These are phyloP conservation scores for Amblyraja radiata DNA, from an alignment of 2,797 vertebrate genomes.

Conservation along the genomic window DNA sequence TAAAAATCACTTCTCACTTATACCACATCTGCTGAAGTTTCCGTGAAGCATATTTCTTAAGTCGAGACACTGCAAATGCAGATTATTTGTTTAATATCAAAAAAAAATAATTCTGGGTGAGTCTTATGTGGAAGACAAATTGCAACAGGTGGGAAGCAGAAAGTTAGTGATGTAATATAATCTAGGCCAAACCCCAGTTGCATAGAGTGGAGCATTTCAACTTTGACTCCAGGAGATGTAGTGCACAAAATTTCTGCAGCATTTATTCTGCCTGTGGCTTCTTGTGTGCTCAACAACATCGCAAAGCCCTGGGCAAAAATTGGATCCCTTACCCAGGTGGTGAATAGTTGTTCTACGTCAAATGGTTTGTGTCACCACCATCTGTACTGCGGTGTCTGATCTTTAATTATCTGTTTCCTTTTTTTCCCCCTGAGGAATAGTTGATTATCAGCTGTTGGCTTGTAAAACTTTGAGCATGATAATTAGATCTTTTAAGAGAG, in stretches of 20 bases:
- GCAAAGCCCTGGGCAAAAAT: neutral
- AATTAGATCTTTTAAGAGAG: neutral
- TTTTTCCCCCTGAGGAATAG: neutral
- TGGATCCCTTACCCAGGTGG: neutral
- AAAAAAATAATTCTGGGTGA: too few species aligned
- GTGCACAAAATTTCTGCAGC: neutral
- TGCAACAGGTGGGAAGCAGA: neutral
- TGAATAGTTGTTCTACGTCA: neutral
- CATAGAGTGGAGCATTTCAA: neutral
- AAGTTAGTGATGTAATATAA: neutral
- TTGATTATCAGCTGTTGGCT: neutral
- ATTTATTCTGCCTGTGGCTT: too few species aligned
- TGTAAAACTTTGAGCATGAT: neutral
- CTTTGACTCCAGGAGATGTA: neutral
- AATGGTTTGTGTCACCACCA: neutral
- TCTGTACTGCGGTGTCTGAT: neutral
- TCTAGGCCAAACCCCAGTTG: neutral
- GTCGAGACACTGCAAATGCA: neutral
- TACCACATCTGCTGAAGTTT: neutral
- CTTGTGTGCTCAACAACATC: neutral
- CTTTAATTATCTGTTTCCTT: neutral
- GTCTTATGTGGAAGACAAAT: neutral
- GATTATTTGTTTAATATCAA: neutral
- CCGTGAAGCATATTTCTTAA: neutral
- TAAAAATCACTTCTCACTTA: neutral